Evolutionary conservation across 1,140 invertebrate genomes (phyloP).

Genomic region (Magallana angulata): DNA sequence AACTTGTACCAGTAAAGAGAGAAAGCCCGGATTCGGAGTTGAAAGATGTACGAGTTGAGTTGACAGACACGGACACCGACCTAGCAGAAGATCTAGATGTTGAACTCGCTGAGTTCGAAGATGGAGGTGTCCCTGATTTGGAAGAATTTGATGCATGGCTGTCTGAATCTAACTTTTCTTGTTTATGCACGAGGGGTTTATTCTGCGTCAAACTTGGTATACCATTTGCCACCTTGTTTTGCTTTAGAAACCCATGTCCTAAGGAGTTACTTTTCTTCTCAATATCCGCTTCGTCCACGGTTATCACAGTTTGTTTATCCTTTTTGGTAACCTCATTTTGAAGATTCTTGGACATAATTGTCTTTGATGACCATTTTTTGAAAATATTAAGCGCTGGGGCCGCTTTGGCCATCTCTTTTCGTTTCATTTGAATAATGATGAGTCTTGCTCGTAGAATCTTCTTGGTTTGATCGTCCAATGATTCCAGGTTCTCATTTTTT

Average conservation of each 20-base stretch:
- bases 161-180: background rate
- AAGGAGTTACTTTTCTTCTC: background rate
- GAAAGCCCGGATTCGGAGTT: background rate
- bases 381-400: background rate
- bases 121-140: background rate
- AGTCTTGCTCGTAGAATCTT: slow-evolving; percentile 2
- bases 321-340: background rate
- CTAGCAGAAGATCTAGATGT: background rate
- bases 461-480: background rate
- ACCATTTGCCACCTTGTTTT: slow-evolving; percentile 16
- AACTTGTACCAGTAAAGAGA: background rate
- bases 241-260: background rate
- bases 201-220: background rate
- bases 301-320: slow-evolving; percentile 20
- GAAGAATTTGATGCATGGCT: background rate
- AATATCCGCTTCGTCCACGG: background rate
- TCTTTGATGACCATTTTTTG: background rate
- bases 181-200: background rate
- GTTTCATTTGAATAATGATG: slow-evolving; percentile 9
- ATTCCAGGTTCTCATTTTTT: background rate
- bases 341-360: background rate
- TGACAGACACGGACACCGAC: background rate
- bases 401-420: background rate
- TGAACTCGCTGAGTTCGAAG: background rate
- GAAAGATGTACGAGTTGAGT: background rate